Evolutionary conservation across 2,113 vertebrate genomes (phyloP).

Genomic region (Pedionomus torquatus): DNA sequence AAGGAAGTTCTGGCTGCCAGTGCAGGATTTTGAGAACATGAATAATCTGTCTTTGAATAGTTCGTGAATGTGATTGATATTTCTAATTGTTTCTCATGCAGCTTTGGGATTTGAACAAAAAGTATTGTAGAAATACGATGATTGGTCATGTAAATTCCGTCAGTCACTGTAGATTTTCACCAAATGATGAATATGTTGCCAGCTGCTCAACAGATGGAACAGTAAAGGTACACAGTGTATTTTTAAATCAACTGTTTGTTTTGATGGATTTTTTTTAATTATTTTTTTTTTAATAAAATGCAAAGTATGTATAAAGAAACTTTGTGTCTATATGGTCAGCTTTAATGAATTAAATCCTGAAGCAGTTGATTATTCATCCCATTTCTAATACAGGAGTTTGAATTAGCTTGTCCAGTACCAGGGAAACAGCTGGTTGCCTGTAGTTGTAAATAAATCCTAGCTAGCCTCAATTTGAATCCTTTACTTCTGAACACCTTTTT

Average conservation of each 20-base stretch:
- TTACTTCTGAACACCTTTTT: not conserved
- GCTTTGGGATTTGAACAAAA: slow-evolving; percentile 90
- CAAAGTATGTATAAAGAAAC: not conserved
- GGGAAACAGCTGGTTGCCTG: not conserved
- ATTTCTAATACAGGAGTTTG: not conserved
- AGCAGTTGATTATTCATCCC: not conserved
- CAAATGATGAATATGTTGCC: slow-evolving; percentile 85
- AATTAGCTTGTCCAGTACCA: not conserved
- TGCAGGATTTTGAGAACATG: not conserved
- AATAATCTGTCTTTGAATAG: not conserved
- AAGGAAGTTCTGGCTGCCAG: not conserved
- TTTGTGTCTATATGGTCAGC: not conserved
- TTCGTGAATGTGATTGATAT: not conserved
- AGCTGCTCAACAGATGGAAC: slow-evolving; percentile 93
- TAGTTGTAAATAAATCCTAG: not conserved
- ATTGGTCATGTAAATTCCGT: slow-evolving; percentile 88
- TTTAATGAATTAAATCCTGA: not conserved
- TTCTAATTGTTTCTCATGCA: slow-evolving; percentile 61
- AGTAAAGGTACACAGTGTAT: slow-evolving; percentile 82
- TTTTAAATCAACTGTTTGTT: not conserved
- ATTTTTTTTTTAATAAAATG: not conserved
- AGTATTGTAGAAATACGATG: slow-evolving; percentile 89
- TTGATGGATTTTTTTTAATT: not conserved
- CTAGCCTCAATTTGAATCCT: not conserved
- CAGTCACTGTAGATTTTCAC: slow-evolving; percentile 95